Conservation (phyloP, 2,797 vertebrate genomes). For the Molothrus ater region DNA sequence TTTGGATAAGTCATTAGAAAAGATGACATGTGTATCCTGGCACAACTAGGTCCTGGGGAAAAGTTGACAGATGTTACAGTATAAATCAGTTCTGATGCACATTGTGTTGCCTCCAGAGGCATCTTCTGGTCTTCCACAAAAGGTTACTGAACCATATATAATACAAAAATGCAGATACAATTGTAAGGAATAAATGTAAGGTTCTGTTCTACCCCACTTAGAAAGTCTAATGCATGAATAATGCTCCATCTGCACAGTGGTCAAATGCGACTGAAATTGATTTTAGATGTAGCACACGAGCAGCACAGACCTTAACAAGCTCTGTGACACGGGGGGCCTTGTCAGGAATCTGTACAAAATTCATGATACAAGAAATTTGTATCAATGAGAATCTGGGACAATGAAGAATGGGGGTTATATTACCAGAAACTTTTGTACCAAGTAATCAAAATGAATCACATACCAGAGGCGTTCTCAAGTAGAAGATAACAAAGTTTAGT, state of each 20-base stretch:
- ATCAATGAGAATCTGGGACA: conserved; percentile 62
- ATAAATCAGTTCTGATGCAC: conserved; percentile 68
- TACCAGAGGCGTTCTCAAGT: not conserved
- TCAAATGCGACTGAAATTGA: conserved; percentile 72
- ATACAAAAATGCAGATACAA: conserved; percentile 64
- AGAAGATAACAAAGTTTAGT: conserved; percentile 53
- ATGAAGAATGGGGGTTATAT: not conserved
- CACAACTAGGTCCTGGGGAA: conserved; percentile 58
- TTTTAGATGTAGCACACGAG: conserved; percentile 62
- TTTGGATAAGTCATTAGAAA: conserved; percentile 64
- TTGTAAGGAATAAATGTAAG: conserved; percentile 66
- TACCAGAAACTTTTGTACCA: conserved; percentile 28
- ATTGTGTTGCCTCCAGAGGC: conserved; percentile 48
- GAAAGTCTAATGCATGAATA: conserved; percentile 71
- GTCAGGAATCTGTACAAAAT: conserved; percentile 71
- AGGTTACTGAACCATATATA: conserved; percentile 67
- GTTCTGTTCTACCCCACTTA: conserved; percentile 53
- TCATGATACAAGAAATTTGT: conserved; percentile 70
- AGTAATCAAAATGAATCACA: conserved; percentile 41
- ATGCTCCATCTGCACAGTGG: conserved; percentile 61
- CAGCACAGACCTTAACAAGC: conserved; percentile 58
- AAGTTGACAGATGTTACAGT: conserved; percentile 70
- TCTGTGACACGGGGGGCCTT: conserved; percentile 60
- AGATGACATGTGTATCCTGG: conserved; percentile 60
- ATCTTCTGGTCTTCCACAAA: conserved; percentile 55